A percentile compares a stretch with the other conserved stretches of the same genome.
These are phyloP conservation scores for Oncopodura yosiiana DNA, from an alignment of 1,140 invertebrate genomes.

Conservation along the genomic window DNA sequence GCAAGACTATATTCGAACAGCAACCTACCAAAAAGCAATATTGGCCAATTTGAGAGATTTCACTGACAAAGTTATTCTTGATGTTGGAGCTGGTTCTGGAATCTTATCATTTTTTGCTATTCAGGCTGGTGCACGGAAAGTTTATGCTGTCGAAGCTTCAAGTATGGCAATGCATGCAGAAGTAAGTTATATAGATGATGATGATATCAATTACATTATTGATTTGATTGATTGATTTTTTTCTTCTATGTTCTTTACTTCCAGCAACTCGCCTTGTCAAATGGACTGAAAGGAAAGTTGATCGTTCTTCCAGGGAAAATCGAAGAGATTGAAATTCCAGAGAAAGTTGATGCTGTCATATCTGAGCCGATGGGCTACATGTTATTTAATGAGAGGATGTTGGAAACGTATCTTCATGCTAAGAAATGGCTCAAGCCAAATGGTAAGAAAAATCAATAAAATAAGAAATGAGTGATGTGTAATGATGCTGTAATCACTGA, in stretches of 20 bases:
- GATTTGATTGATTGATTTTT: slow-evolving; percentile 13
- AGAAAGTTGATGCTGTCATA: slow-evolving; percentile 92
- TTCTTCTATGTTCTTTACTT: slow-evolving; percentile 20
- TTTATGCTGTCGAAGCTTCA: slow-evolving; percentile 97
- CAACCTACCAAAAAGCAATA: slow-evolving; percentile 96
- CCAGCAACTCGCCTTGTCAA: slow-evolving; percentile 73
- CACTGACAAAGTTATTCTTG: slow-evolving; percentile 80
- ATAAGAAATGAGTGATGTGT: background rate
- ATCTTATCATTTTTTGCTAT: slow-evolving; percentile 97
- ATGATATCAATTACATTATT: background rate
- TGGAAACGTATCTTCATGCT: slow-evolving; percentile 96
- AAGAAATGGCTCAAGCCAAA: slow-evolving; percentile 93
- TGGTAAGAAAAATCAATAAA: slow-evolving; percentile 45
- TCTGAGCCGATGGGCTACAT: slow-evolving; percentile 99
- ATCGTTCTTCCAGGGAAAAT: slow-evolving; percentile 94
- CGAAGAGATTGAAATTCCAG: slow-evolving; percentile 92
- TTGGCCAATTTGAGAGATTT: slow-evolving; percentile 89
- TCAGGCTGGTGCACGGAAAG: slow-evolving; percentile 90
- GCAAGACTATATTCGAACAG: slow-evolving; percentile 96
- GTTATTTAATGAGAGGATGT: slow-evolving; percentile 98
- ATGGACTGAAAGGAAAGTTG: slow-evolving; percentile 77
- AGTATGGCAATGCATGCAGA: slow-evolving; percentile 97
- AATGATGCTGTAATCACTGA: background rate
- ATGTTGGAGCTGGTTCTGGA: slow-evolving; percentile 94
- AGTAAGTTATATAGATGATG: slow-evolving; percentile 41